Evolutionary conservation across 2,888 invertebrate genomes (phyloP).

Genomic region (Erebia palarica): DNA sequence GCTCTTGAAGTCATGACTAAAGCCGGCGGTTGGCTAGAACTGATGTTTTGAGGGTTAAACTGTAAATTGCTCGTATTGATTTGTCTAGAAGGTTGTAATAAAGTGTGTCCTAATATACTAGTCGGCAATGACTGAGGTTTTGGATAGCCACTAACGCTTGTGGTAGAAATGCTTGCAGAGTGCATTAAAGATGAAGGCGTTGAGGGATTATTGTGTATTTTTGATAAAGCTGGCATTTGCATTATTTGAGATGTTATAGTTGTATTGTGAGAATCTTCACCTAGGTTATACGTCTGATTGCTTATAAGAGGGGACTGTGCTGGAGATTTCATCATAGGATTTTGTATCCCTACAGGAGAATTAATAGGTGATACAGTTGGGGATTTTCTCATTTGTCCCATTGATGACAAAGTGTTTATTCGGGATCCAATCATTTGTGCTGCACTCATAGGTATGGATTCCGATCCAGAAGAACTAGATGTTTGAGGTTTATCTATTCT

Average conservation of each 20-base stretch:
- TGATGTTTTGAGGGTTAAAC: slow-evolving; percentile 73
- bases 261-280: slow-evolving; percentile 57
- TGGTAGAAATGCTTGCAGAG: slow-evolving; percentile 65
- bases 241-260: slow-evolving; percentile 70
- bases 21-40: slow-evolving; percentile 78
- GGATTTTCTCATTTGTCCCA: slow-evolving; percentile 71
- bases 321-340: slow-evolving; percentile 70
- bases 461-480: slow-evolving; percentile 53
- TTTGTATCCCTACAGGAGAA: slow-evolving; percentile 67
- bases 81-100: slow-evolving; percentile 73
- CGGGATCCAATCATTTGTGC: slow-evolving; percentile 69
- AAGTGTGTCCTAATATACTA: slow-evolving; percentile 75
- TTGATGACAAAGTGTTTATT: slow-evolving; percentile 66
- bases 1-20: slow-evolving; percentile 77
- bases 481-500: slow-evolving; percentile 64
- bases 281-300: slow-evolving; percentile 57
- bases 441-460: slow-evolving; percentile 65
- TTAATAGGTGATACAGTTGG: slow-evolving; percentile 74
- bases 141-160: slow-evolving; percentile 64
- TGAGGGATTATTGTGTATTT: slow-evolving; percentile 66
- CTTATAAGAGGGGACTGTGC: slow-evolving; percentile 68
- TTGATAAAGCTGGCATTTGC: slow-evolving; percentile 78
- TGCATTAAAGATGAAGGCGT: slow-evolving; percentile 65
- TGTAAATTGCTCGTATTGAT: slow-evolving; percentile 63
- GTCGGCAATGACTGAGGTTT: slow-evolving; percentile 69